Evolutionary conservation across 2,888 invertebrate genomes (phyloP).

Genomic region (Eremobia ochroleuca): DNA sequence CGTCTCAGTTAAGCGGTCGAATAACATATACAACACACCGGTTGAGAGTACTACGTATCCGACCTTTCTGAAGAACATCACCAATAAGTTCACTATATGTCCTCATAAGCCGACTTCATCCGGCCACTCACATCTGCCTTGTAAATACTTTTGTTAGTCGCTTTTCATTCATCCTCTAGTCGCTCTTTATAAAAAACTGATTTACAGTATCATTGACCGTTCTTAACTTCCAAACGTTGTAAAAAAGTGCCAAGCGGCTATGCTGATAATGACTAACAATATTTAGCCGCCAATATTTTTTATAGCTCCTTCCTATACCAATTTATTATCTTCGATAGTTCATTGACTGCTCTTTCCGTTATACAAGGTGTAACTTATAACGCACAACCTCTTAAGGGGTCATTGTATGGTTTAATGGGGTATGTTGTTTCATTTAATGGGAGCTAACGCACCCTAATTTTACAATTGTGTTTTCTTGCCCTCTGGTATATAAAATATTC

Average conservation of each 20-base stretch:
- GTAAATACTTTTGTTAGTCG: background rate
- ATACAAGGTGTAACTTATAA: no score
- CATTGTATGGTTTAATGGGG: no score
- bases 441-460: background rate
- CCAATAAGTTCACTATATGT: no score
- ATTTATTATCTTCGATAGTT: background rate
- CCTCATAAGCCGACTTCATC: background rate
- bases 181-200: background rate
- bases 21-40: no score
- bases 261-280: background rate
- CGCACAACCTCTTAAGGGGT: no score
- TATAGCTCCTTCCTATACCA: background rate
- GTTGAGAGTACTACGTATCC: no score
- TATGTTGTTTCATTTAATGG: background rate
- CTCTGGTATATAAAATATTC: background rate
- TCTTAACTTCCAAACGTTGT: background rate
- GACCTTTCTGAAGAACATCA: no score
- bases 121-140: background rate
- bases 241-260: background rate
- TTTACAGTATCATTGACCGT: background rate
- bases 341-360: constrained; percentile 1
- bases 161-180: background rate
- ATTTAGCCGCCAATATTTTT: background rate
- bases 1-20: no score
- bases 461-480: background rate